Base-by-base conservation (phyloP, 1,140 invertebrate species). In the Gonioctena quinquepunctata region DNA sequence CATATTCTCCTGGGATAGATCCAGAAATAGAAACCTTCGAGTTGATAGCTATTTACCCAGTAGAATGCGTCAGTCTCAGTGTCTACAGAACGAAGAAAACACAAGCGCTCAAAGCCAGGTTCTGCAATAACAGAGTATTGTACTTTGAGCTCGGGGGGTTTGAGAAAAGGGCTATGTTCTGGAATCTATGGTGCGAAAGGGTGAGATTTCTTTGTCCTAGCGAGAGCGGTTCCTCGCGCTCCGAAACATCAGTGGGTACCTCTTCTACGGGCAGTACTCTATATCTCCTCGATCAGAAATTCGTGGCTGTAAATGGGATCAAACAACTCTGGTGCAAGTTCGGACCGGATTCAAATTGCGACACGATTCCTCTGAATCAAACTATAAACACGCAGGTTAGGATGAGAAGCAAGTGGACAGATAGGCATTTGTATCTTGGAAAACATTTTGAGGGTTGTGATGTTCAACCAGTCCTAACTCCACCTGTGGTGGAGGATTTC, bases 51-150 rank as follows among this genome's bases (percentile, higher is more conserved):
- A 74, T 89, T 22, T 87, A 87, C 79, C 88, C 88, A 6, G 73
- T 90, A 13, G 84, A 88, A 48, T 86, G 81, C 21, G 80, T 89
- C 0, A 85, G 82, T 74, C 76, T 90, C 18, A 87, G 85, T 68
- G 76, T 90, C n/a, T 90, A 88, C 76, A 83, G 84, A 60, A 80
- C 83, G 62, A 84, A 83, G 69, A 81, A 75, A 28, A 79, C 85
- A 49, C 84, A 86, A 77, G 84, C 85, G 2, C 62, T 90, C 8
- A 90, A 90, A 80, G 85, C 85, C 25, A 84, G 84, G 74, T 89
- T 87, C 69, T 82, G 81, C 66, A 84, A 83, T 70, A 81, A 81
- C 56, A 74, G 76, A 50, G 76, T 84, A 0, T 73, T 81, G 23
- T 87, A 86, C 78, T 88, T 86, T 74, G 85, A 87, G 77, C 72